These are phyloP conservation scores for Vandiemenella viatica DNA, from an alignment of 2,888 invertebrate species.

Conservation along the genomic window DNA sequence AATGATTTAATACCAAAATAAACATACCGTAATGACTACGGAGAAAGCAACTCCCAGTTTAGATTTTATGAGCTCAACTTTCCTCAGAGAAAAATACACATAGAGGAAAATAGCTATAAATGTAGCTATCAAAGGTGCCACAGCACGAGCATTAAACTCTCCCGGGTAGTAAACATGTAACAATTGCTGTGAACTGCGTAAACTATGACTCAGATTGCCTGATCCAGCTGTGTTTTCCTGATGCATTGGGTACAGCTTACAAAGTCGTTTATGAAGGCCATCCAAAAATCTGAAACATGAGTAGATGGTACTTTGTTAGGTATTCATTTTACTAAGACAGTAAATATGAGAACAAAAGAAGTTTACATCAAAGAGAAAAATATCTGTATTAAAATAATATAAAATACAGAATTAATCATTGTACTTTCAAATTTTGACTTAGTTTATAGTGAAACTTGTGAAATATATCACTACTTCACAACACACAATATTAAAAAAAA, in stretches of 20 bases:
- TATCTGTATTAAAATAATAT: not conserved
- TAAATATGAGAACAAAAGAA: no score
- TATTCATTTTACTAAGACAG: no score
- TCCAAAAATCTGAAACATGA: slow-evolving; percentile 50
- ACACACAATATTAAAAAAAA: no score
- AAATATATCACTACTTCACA: no score
- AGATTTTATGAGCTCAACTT: slow-evolving; percentile 84
- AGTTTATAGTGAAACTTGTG: no score
- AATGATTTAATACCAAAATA: no score
- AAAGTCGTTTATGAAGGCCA: slow-evolving; percentile 54
- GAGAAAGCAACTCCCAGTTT: slow-evolving; percentile 76
- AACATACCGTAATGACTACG: slow-evolving; percentile 61
- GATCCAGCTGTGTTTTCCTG: slow-evolving; percentile 27
- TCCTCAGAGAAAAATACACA: slow-evolving; percentile 88
- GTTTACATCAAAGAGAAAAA: slow-evolving; percentile 3
- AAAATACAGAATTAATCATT: no score
- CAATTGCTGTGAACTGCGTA: not conserved
- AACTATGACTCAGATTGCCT: not conserved
- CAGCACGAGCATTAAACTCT: slow-evolving; percentile 68
- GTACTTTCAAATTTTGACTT: no score
- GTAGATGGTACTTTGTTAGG: slow-evolving; percentile 4
- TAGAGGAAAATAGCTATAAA: slow-evolving; percentile 80
- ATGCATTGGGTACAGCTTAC: slow-evolving; percentile 55
- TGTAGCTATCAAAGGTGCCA: slow-evolving; percentile 69
- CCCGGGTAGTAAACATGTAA: slow-evolving; percentile 80